phyloP scores from a whole-genome alignment of 2,888 invertebrate genomes.

The Xestia rhomboidea region DNA sequence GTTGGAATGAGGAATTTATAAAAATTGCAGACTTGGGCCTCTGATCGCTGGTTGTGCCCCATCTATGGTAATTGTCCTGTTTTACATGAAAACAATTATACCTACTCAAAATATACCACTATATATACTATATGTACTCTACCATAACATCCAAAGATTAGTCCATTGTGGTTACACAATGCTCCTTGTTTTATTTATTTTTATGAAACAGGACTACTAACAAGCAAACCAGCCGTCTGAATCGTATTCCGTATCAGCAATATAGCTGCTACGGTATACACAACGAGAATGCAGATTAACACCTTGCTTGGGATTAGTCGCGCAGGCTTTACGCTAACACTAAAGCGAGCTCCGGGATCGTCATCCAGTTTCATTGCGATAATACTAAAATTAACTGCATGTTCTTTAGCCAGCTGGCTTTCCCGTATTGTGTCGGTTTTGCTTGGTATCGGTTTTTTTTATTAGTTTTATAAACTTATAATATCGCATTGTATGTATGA shows the following conservation, averaged over 20 bases:
- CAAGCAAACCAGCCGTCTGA: neutral
- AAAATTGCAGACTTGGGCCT: too few relatives aligned
- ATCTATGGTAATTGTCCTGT: neutral
- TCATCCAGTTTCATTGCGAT: slow-evolving; percentile 35
- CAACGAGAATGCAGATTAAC: slow-evolving; percentile 40
- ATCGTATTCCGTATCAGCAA: neutral
- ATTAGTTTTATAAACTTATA: neutral
- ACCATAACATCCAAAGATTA: neutral
- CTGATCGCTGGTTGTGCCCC: neutral
- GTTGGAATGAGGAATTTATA: too few relatives aligned
- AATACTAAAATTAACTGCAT: slow-evolving; percentile 38
- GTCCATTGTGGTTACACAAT: neutral
- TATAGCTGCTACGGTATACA: neutral
- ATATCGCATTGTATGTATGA: neutral
- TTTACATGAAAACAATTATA: neutral
- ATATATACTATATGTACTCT: too few relatives aligned
- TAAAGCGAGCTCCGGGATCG: slow-evolving; percentile 5
- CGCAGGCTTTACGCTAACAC: slow-evolving; percentile 36
- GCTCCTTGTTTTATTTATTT: neutral
- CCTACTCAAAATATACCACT: neutral
- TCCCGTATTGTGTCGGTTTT: neutral
- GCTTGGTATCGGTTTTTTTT: neutral
- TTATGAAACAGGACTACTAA: neutral
- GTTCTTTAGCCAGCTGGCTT: neutral
- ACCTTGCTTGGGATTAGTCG: slow-evolving; percentile 42